These are phyloP conservation scores for Sisor rabdophorus DNA, from an alignment of 2,113 vertebrate species.

Conservation along the genomic window DNA sequence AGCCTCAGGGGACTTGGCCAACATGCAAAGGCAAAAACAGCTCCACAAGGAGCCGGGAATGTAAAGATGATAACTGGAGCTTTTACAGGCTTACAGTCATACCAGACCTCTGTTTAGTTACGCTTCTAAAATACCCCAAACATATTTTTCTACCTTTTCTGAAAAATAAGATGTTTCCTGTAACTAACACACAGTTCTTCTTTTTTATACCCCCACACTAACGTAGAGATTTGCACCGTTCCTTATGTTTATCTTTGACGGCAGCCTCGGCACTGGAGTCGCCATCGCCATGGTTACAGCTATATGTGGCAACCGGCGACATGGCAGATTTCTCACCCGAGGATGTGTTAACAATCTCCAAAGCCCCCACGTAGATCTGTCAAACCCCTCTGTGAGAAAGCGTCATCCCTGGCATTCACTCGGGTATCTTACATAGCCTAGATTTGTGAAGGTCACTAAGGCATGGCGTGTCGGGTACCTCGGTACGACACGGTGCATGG, in stretches of 20 bases:
- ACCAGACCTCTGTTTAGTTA: background rate
- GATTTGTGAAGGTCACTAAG: background rate
- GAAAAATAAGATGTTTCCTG: background rate
- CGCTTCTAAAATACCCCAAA: background rate
- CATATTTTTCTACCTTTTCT: background rate
- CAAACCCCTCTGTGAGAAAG: slow-evolving; percentile 26
- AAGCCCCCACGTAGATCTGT: slow-evolving; percentile 19
- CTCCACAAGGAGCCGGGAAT: slow-evolving; percentile 26
- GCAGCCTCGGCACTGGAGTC: slow-evolving; percentile 23
- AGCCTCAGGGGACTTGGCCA: slow-evolving; percentile 39
- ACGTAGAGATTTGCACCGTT: slow-evolving; percentile 16
- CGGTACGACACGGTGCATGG: no score
- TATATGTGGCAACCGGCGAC: slow-evolving; percentile 64
- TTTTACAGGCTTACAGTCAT: background rate
- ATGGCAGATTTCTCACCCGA: slow-evolving; percentile 57
- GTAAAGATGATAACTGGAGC: slow-evolving; percentile 24
- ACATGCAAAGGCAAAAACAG: slow-evolving; percentile 50
- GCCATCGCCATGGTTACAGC: slow-evolving; percentile 67
- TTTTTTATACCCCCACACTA: background rate
- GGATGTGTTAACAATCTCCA: slow-evolving; percentile 62
- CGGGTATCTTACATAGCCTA: background rate
- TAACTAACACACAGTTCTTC: slow-evolving; percentile 23
- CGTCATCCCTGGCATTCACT: background rate
- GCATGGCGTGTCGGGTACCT: background rate
- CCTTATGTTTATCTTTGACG: slow-evolving; percentile 37